Evolutionary conservation across 2,797 vertebrate genomes (phyloP).

Genomic region (Chelon auratus): DNA sequence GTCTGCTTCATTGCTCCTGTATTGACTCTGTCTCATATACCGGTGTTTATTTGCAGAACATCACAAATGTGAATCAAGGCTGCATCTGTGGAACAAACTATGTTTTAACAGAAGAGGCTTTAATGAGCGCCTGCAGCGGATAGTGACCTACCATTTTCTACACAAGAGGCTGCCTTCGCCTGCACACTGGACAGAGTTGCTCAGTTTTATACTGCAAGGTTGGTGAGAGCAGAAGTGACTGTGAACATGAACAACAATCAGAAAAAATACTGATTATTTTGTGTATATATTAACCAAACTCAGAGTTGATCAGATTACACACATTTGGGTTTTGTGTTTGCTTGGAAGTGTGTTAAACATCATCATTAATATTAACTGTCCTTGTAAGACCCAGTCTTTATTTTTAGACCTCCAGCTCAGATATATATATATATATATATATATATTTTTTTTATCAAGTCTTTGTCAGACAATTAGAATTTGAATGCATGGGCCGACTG

Average conservation of each 20-base stretch:
- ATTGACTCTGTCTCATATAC: slow-evolving; percentile 12
- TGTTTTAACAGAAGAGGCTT: slow-evolving; percentile 9
- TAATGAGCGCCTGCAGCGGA: neutral
- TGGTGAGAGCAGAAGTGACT: neutral
- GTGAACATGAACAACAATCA: neutral
- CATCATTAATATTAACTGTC: too few species aligned
- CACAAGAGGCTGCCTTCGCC: neutral
- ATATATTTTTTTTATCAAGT: too few species aligned
- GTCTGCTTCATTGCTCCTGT: slow-evolving; percentile 8
- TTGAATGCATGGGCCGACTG: too few species aligned
- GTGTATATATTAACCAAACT: too few species aligned
- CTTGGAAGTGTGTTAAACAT: too few species aligned
- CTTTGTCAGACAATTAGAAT: too few species aligned
- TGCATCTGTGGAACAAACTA: neutral
- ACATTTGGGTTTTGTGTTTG: too few species aligned
- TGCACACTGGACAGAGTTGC: neutral
- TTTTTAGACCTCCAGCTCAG: too few species aligned
- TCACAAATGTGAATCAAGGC: slow-evolving; percentile 9
- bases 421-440: too few species aligned
- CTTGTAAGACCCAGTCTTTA: too few species aligned
- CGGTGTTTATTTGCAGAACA: neutral
- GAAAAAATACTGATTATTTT: too few species aligned
- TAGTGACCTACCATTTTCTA: slow-evolving; percentile 7
- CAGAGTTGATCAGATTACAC: too few species aligned
- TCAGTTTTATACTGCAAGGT: neutral